Base-by-base conservation (phyloP, 2,888 invertebrate species). In the Microctonus aethiopoides region DNA sequence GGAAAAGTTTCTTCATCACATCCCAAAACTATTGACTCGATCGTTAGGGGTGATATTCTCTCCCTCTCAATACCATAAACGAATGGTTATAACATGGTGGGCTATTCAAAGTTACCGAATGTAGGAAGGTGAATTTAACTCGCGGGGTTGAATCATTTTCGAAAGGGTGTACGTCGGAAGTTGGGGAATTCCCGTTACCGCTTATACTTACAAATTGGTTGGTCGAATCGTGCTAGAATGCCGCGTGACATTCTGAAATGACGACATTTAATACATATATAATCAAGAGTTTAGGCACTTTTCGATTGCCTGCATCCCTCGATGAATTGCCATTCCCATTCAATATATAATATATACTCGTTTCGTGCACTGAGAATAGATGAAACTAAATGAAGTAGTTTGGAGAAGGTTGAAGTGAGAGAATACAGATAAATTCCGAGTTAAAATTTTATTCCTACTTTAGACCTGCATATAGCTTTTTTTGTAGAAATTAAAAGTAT, bases 191-290 rank as follows among this genome's bases (percentile, higher is more conserved):
- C n/a, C n/a, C 16, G 5, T 46, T 46, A 16, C 46, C 16, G 20
- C 20, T 13, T 57, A 60, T 60, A 26, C 16, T 52, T 13, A 54
- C 60, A 32, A 59, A 60, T 65, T 57, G 26, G 46, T 64, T 52
- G 41, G 57, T 3, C 7, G 29, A 5, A 7, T 29, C n/a, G 7
- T 7, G 29, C 29, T 3, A 29, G 29, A 29, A 29, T 29, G 29
- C 29, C 7, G n/a, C 29, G 29, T 7, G 16, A 46, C 46, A 46
- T 46, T 46, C 16, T 46, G 16, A 46, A 46, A 46, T 7, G 20
- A 52, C 65, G 61, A 70, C 61, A 66, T 70, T 70, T 66, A 70
- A n/a, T n/a, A n/a, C n/a, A 70, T 70, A 63, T 57, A 66, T 61
- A 70, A 70, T 66, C 54, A 54, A 26, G 65, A 36, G 22, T n/a